A percentile compares a stretch with the other conserved stretches of the same genome.
These are phyloP conservation scores for Morphnarchus princeps DNA, from an alignment of 2,113 vertebrate genomes.

Conservation along the genomic window DNA sequence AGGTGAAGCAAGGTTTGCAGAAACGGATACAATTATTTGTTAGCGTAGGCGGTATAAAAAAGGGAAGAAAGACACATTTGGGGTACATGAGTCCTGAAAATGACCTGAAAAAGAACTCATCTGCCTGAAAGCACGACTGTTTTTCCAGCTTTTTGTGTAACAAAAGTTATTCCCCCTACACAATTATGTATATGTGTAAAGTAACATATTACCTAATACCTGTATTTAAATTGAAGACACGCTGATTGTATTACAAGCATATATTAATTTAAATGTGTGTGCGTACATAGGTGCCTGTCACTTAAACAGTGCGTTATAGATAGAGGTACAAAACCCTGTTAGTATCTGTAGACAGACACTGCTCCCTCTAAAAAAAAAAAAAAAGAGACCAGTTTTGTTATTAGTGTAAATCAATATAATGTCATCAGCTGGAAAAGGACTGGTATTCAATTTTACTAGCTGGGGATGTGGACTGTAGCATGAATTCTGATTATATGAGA, in stretches of 20 bases:
- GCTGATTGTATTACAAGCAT: background rate
- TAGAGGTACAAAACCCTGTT: background rate
- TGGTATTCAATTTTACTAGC: background rate
- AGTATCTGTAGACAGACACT: background rate
- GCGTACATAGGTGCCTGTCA: background rate
- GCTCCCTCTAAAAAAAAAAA: background rate
- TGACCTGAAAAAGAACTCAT: background rate
- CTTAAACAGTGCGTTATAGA: background rate
- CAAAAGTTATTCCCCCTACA: background rate
- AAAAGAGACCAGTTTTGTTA: background rate
- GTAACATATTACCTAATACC: background rate
- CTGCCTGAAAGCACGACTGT: background rate
- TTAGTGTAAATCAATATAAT: background rate
- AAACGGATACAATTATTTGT: background rate
- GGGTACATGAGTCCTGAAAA: background rate
- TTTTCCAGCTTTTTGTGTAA: background rate
- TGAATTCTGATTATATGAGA: background rate
- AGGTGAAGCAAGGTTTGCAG: background rate
- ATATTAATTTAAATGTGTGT: background rate
- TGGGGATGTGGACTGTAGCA: background rate
- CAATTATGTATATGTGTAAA: background rate
- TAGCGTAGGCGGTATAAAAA: background rate
- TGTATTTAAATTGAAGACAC: background rate
- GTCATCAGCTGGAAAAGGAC: background rate
- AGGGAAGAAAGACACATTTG: background rate